phyloP scores from a whole-genome alignment of 2,797 vertebrate species.

The Aplochiton taeniatus region DNA sequence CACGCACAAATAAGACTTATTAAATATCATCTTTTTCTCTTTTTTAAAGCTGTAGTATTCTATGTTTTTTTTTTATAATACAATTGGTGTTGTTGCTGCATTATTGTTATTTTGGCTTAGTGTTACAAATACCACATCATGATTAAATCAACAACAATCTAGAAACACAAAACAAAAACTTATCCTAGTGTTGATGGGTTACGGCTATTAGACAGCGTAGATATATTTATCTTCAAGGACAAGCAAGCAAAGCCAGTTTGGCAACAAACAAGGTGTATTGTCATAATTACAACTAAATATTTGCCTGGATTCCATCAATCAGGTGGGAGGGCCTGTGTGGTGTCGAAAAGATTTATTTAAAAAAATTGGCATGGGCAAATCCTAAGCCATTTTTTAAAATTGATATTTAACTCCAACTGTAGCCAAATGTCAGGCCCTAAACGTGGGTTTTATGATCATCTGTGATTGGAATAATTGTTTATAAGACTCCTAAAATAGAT shows the following conservation, averaged over 20 bases:
- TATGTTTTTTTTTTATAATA: too few relatives aligned
- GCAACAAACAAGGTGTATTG: neutral
- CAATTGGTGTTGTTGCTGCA: too few relatives aligned
- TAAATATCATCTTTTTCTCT: neutral
- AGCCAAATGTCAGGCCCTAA: too few relatives aligned
- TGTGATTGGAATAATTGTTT: too few relatives aligned
- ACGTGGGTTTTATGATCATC: too few relatives aligned
- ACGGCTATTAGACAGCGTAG: neutral
- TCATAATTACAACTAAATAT: conserved; percentile 16
- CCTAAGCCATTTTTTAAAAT: too few relatives aligned
- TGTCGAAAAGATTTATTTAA: neutral
- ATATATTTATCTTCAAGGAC: neutral
- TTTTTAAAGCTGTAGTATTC: too few relatives aligned
- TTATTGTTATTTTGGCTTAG: too few relatives aligned
- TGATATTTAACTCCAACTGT: too few relatives aligned
- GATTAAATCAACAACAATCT: neutral
- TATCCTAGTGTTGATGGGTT: neutral
- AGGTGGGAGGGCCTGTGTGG: neutral
- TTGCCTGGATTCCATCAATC: conserved; percentile 2
- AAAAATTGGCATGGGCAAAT: too few relatives aligned
- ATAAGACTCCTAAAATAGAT: too few relatives aligned
- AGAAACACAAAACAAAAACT: neutral
- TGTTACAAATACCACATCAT: neutral
- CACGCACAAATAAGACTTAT: conserved; percentile 10
- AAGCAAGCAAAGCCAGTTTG: conserved; percentile 14